Evolutionary conservation across 2,888 invertebrate species (phyloP), one percentile per base, ranked within the genome.

Genomic region (Proisotoma minuta): DNA sequence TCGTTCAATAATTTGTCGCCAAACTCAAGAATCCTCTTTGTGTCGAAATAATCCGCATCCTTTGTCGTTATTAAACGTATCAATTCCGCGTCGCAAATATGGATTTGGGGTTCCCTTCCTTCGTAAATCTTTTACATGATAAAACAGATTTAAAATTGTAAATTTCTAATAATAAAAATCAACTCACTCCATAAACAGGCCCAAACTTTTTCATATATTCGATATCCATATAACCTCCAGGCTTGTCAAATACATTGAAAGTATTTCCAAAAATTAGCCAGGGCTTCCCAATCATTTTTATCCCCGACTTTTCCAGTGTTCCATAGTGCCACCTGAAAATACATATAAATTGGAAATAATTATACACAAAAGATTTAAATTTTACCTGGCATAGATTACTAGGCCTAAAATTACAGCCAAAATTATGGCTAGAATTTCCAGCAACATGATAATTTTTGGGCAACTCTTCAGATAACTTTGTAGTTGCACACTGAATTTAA

Each of bases 171-270:
- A 57, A 48, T 22, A 12, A 43, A 5, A 43, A 57, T 43, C 12
- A 43, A 54, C 64, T 57, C 65, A 73, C 72, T 52, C 71, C 73
- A 58, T 59, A 73, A 27, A 72, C 53, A n/a, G 58, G 40, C 0
- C 73, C 73, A 47, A 66, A 62, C 51, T 61, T 40, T 20, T 71
- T 57, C 48, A 65, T 65, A 53, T 64, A 52, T 59, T 63, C 40
- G 15, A 68, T 62, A 51, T 73, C 73, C 3, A 60, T 54, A 1
- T 61, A 22, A 2, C 58, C 65, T 10, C 60, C 63, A 20, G 59
- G 26, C 48, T 47, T 60, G 29, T 22, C 20, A 34, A 66, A 66
- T 1, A 68, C 10, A 47, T 69, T 56, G 5, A 60, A 61, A 3
- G 61, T 43, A 18, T 65, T 69, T 8, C 73, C 73, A 0, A 68